Evolutionary conservation across 2,888 invertebrate genomes (phyloP).

Genomic region (Lordiphosa fenestrarum): DNA sequence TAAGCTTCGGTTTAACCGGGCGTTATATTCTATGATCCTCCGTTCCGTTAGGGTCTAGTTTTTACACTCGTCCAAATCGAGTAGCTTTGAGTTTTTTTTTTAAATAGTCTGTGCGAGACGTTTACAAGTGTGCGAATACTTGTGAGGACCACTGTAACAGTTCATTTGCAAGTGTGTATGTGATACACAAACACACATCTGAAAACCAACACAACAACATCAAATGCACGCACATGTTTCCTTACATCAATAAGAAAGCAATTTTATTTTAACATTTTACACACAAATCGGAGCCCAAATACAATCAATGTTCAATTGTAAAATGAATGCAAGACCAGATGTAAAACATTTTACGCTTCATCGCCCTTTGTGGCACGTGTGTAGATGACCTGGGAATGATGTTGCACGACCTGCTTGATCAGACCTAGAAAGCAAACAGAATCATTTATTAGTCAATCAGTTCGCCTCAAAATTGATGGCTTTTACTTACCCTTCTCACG

Average conservation of each 20-base stretch:
- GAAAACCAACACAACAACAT: constrained; percentile 13
- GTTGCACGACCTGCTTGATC: constrained; percentile 97
- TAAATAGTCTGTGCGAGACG: no score
- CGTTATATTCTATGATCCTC: no score
- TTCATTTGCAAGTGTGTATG: no score
- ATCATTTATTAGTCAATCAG: background rate
- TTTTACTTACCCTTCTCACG: constrained; percentile 89
- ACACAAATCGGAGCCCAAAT: constrained; percentile 49
- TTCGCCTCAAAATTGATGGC: constrained; percentile 55
- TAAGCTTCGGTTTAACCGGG: no score
- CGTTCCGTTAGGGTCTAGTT: no score
- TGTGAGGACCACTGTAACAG: background rate
- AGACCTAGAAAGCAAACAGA: constrained; percentile 84
- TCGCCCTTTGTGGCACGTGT: constrained; percentile 97
- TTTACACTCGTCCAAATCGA: background rate
- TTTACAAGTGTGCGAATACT: background rate
- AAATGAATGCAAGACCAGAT: constrained; percentile 37
- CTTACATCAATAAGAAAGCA: constrained; percentile 70
- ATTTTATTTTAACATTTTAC: constrained; percentile 69
- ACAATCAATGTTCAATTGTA: constrained; percentile 59
- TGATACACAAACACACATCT: no score
- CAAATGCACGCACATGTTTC: constrained; percentile 41
- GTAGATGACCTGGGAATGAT: constrained; percentile 98
- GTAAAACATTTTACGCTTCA: constrained; percentile 84
- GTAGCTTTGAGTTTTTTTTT: background rate